phyloP scores from a whole-genome alignment of 2,113 vertebrate genomes.

The Melanerpes aurifrons region DNA sequence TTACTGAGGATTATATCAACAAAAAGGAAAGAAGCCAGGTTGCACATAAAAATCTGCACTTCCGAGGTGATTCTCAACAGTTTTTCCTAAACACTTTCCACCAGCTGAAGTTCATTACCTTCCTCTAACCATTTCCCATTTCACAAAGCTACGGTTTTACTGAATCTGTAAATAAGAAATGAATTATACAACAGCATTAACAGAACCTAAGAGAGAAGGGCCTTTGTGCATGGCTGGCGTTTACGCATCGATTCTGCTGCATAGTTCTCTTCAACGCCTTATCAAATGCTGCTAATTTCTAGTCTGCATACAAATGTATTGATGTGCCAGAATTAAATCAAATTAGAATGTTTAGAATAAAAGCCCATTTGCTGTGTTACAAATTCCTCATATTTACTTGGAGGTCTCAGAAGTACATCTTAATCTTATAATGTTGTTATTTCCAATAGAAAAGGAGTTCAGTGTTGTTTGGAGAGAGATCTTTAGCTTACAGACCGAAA shows the following conservation, averaged over 20 bases:
- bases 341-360: constrained; percentile 17
- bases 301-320: background rate
- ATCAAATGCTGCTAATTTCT: constrained; percentile 10
- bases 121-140: background rate
- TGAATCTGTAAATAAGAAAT: constrained; percentile 41
- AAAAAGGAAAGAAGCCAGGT: background rate
- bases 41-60: background rate
- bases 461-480: constrained; percentile 36
- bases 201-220: constrained; percentile 35
- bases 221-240: background rate
- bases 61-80: background rate
- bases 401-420: constrained; percentile 21
- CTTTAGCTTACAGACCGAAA: background rate
- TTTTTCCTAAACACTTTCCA: background rate
- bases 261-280: background rate
- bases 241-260: background rate
- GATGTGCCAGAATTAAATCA: constrained; percentile 33
- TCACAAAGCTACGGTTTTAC: constrained; percentile 12
- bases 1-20: background rate
- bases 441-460: constrained; percentile 37
- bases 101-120: constrained; percentile 13
- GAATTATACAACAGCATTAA: constrained; percentile 25
- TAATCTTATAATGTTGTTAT: background rate
- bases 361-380: background rate
- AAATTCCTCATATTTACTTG: constrained; percentile 15